These are phyloP conservation scores for Papilio dardanus DNA, from an alignment of 1,140 invertebrate species.

Conservation along the genomic window DNA sequence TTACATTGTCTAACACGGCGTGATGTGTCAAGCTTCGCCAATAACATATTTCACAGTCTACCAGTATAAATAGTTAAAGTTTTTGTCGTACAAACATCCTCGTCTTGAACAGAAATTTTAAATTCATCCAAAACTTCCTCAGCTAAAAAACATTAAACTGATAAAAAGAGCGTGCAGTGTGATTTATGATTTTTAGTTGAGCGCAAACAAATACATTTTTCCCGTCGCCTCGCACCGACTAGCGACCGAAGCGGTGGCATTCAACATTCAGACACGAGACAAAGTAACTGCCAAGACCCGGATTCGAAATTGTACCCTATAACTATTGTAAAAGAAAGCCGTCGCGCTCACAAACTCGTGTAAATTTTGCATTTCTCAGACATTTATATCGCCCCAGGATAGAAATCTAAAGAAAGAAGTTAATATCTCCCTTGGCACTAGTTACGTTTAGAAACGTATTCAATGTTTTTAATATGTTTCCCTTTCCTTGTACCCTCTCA, in stretches of 20 bases:
- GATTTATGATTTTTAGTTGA: conserved; percentile 34
- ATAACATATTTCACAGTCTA: conserved; percentile 4
- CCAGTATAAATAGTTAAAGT: conserved; percentile 1
- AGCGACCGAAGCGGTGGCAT: conserved; percentile 43
- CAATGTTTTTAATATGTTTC: conserved; percentile 24
- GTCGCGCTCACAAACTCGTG: conserved; percentile 33
- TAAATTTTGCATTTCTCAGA: conserved; percentile 36
- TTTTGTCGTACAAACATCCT: conserved; percentile 14
- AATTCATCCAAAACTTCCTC: conserved; percentile 20
- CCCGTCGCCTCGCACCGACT: neutral
- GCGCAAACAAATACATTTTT: conserved; percentile 43
- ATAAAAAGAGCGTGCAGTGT: conserved; percentile 20
- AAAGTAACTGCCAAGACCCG: conserved; percentile 43
- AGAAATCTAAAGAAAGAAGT: conserved; percentile 35
- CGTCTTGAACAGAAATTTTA: conserved; percentile 1
- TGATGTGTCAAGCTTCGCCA: conserved; percentile 36
- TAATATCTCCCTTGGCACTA: conserved; percentile 29
- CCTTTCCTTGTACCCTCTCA: neutral
- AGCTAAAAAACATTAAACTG: conserved; percentile 28
- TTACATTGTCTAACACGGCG: conserved; percentile 41
- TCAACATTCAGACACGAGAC: conserved; percentile 52
- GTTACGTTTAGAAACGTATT: conserved; percentile 35
- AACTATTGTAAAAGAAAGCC: conserved; percentile 43
- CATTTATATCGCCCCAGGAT: conserved; percentile 31
- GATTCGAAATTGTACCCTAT: conserved; percentile 44